These are phyloP conservation scores for Lepidurus arcticus DNA, from an alignment of 1,140 invertebrate genomes.

Conservation along the genomic window DNA sequence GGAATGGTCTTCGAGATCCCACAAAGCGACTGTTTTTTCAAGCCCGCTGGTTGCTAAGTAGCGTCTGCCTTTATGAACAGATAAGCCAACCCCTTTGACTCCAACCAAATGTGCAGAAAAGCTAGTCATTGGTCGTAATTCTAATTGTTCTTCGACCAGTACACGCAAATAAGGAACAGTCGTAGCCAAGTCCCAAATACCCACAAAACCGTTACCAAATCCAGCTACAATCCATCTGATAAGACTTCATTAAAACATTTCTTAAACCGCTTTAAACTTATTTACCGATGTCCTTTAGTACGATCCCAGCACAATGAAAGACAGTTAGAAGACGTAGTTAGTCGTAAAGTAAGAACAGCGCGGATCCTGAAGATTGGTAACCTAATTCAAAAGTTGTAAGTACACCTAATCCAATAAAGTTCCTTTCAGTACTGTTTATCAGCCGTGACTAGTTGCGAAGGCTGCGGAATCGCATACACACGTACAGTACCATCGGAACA, in stretches of 20 bases:
- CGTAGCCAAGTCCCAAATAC: constrained; percentile 52
- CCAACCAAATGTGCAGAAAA: constrained; percentile 41
- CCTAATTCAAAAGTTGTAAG: constrained; percentile 30
- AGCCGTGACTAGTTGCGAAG: constrained; percentile 43
- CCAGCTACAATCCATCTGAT: constrained; percentile 53
- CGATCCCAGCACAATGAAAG: constrained; percentile 48
- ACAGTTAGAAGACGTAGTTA: constrained; percentile 45
- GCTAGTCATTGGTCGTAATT: constrained; percentile 45
- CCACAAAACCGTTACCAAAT: constrained; percentile 57
- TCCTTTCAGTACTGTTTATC: not conserved
- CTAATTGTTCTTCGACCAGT: constrained; percentile 42
- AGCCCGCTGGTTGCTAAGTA: not conserved
- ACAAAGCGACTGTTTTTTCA: not conserved
- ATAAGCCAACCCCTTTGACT: constrained; percentile 42
- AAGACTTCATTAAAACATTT: not conserved
- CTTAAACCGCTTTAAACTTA: constrained; percentile 18
- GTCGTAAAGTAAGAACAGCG: constrained; percentile 44
- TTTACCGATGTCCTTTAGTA: constrained; percentile 44
- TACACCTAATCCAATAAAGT: not conserved
- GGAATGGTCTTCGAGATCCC: not conserved
- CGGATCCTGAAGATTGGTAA: constrained; percentile 45
- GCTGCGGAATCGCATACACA: constrained; percentile 57
- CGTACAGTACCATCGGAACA: constrained; percentile 57
- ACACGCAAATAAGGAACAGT: constrained; percentile 50
- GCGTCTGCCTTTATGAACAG: not conserved